Evolutionary conservation across 2,888 invertebrate species (phyloP).

Genomic region (Heliconius hortense): DNA sequence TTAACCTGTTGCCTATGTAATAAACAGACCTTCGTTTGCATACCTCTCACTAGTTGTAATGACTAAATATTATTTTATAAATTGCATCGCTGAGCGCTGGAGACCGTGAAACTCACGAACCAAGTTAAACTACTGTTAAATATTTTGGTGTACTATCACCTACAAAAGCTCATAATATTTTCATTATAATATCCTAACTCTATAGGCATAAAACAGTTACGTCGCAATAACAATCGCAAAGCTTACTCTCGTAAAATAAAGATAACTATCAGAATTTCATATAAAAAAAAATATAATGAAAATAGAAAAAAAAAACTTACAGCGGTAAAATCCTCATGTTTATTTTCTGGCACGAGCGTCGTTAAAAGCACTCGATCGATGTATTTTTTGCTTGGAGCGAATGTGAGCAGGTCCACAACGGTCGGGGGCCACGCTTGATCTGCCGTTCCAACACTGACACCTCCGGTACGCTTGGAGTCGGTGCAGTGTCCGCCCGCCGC

Average conservation of each 20-base stretch:
- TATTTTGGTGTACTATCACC: neutral
- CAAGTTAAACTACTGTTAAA: neutral
- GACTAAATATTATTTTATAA: slow-evolving; percentile 35
- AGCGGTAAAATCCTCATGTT: slow-evolving; percentile 72
- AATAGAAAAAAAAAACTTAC: slow-evolving; percentile 57
- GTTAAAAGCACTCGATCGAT: slow-evolving; percentile 60
- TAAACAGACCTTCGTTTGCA: slow-evolving; percentile 41
- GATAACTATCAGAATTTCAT: neutral
- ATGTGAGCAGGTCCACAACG: slow-evolving; percentile 69
- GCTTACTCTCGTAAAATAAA: slow-evolving; percentile 47
- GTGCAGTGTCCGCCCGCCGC: slow-evolving; percentile 51
- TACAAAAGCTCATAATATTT: neutral
- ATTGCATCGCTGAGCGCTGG: slow-evolving; percentile 49
- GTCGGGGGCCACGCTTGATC: slow-evolving; percentile 73
- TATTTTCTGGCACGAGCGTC: slow-evolving; percentile 50
- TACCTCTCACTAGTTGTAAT: slow-evolving; percentile 39
- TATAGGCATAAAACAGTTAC: slow-evolving; percentile 36
- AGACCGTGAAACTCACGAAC: slow-evolving; percentile 23
- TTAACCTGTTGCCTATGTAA: slow-evolving; percentile 39
- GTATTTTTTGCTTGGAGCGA: slow-evolving; percentile 61
- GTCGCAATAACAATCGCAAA: slow-evolving; percentile 74
- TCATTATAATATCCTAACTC: neutral
- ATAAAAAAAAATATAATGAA: slow-evolving; percentile 21
- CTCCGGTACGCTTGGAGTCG: slow-evolving; percentile 54
- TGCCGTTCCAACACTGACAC: slow-evolving; percentile 59